Conservation (phyloP, 2,797 vertebrate species). For the Manis crassicaudata region DNA sequence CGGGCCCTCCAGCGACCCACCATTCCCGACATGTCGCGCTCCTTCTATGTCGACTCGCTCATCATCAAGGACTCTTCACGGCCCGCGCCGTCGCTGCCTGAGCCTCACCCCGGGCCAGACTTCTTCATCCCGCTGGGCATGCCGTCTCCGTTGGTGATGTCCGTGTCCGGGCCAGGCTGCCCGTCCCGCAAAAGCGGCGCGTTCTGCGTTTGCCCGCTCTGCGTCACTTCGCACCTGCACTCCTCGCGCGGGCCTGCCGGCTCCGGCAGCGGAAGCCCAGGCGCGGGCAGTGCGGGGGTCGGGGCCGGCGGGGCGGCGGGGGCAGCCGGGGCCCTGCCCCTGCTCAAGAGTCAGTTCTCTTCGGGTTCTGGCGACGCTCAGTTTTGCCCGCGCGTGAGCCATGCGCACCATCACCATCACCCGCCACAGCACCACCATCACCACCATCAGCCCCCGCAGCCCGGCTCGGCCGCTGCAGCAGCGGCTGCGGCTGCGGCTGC, state of each 20-base stretch:
- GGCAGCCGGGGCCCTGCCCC: constrained; percentile 86
- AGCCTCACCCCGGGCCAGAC: constrained; percentile 90
- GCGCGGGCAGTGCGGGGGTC: background rate
- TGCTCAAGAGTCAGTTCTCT: constrained; percentile 93
- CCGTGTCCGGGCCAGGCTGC: constrained; percentile 92
- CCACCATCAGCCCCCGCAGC: constrained; percentile 90
- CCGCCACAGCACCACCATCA: constrained; percentile 84
- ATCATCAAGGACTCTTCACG: constrained; percentile 97
- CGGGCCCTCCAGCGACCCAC: constrained; percentile 55
- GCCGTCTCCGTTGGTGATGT: constrained; percentile 94
- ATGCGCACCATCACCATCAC: constrained; percentile 87
- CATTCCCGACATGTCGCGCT: constrained; percentile 92
- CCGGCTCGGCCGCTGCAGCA: constrained; percentile 81
- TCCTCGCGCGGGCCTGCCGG: constrained; percentile 85
- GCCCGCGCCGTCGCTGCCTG: constrained; percentile 87
- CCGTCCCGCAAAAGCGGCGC: constrained; percentile 95
- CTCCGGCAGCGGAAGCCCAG: constrained; percentile 72
- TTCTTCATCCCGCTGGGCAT: constrained; percentile 96
- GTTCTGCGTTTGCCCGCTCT: constrained; percentile 97
- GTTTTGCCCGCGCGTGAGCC: constrained; percentile 92
- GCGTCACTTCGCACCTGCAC: constrained; percentile 97
- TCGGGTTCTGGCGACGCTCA: constrained; percentile 88
- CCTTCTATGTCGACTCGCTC: constrained; percentile 99
- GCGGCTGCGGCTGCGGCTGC: constrained; percentile 68
- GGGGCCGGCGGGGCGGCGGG: constrained; percentile 69